Percentiles rank a stretch among this genome's conserved stretches.
phyloP scores from a whole-genome alignment of 1,140 invertebrate species.

The Pachyrhynchus sulphureomaculatus region DNA sequence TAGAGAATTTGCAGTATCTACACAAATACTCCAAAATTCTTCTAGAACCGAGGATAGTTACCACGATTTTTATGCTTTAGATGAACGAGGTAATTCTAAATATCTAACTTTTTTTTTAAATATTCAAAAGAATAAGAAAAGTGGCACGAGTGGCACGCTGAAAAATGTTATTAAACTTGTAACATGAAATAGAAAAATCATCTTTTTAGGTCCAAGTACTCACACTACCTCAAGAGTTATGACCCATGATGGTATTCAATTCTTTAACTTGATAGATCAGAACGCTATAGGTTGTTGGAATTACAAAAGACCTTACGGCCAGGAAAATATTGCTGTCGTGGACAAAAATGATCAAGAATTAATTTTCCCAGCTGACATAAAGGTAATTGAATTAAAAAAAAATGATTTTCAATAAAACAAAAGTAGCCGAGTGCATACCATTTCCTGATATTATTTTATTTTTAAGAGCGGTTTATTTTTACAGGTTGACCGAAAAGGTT shows the following conservation, averaged over 20 bases:
- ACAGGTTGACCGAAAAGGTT: slow-evolving; percentile 60
- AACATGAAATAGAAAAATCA: too few species aligned
- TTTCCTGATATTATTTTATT: too few species aligned
- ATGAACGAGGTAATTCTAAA: slow-evolving; percentile 55
- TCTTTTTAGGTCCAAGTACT: slow-evolving; percentile 54
- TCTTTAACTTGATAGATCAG: slow-evolving; percentile 76
- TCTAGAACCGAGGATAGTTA: slow-evolving; percentile 66
- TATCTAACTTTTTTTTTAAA: background rate
- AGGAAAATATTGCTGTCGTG: slow-evolving; percentile 67
- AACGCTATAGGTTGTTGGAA: slow-evolving; percentile 83
- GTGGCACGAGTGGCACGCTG: too few species aligned
- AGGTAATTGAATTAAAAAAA: slow-evolving; percentile 48
- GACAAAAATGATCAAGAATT: slow-evolving; percentile 73
- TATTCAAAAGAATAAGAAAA: too few species aligned
- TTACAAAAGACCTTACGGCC: slow-evolving; percentile 61
- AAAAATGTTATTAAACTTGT: too few species aligned
- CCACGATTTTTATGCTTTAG: slow-evolving; percentile 68
- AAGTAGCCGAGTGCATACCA: too few species aligned
- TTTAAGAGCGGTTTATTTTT: too few species aligned
- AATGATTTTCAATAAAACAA: background rate
- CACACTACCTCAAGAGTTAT: slow-evolving; percentile 73
- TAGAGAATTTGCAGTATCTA: slow-evolving; percentile 76
- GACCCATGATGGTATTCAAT: slow-evolving; percentile 70
- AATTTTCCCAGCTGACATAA: slow-evolving; percentile 77
- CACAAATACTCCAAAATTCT: slow-evolving; percentile 67